These are phyloP conservation scores for Ethmia dodecea DNA, from an alignment of 2,888 invertebrate species.

Conservation along the genomic window DNA sequence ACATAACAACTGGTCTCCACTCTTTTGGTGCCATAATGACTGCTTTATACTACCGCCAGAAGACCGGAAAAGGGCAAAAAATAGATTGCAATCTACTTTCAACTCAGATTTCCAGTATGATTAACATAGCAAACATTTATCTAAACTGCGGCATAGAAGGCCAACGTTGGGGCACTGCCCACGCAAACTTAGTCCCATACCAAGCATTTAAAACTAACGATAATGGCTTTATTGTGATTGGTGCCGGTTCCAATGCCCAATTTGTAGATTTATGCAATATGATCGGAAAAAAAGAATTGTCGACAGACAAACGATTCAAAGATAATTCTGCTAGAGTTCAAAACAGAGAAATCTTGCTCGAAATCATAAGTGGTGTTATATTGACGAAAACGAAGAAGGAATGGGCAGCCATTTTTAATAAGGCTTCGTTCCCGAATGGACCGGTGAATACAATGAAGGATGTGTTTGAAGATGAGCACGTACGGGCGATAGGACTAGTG, in stretches of 20 bases:
- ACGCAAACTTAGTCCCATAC: conserved; percentile 96
- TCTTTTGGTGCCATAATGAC: conserved; percentile 97
- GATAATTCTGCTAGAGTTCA: conserved; percentile 86
- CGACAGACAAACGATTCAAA: conserved; percentile 79
- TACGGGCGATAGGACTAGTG: conserved; percentile 84
- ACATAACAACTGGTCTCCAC: conserved; percentile 94
- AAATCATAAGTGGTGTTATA: conserved; percentile 77
- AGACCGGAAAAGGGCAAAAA: conserved; percentile 91
- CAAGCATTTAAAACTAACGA: conserved; percentile 91
- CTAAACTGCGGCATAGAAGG: conserved; percentile 90
- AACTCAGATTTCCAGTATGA: conserved; percentile 92
- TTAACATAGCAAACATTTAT: conserved; percentile 93
- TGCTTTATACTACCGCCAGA: conserved; percentile 86
- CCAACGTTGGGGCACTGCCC: conserved; percentile 92
- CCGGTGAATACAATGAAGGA: conserved; percentile 92
- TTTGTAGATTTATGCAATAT: conserved; percentile 84
- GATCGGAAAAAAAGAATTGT: conserved; percentile 79
- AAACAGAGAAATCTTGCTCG: conserved; percentile 83
- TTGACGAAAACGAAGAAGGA: conserved; percentile 82
- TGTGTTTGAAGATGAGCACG: conserved; percentile 93
- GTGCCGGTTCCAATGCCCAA: conserved; percentile 90
- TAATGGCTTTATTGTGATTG: conserved; percentile 90
- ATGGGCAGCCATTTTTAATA: conserved; percentile 85
- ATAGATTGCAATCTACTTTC: conserved; percentile 96
- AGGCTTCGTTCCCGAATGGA: conserved; percentile 90